Evolutionary conservation across 2,888 invertebrate genomes (phyloP).

Genomic region (Caenorhabditis sp.): DNA sequence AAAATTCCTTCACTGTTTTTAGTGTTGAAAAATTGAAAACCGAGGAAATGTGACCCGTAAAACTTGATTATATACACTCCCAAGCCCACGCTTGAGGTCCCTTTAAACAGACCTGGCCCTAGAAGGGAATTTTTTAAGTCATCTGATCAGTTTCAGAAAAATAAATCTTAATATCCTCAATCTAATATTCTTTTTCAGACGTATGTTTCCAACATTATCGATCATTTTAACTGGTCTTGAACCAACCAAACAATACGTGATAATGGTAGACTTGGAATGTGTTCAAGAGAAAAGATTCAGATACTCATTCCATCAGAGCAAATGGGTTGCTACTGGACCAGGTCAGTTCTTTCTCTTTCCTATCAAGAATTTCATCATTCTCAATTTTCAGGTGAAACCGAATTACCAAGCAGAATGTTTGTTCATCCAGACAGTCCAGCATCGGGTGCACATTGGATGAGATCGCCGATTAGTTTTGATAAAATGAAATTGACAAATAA

Average conservation of each 20-base stretch:
- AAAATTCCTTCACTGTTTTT: too few relatives aligned
- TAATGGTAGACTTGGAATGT: slow-evolving; percentile 66
- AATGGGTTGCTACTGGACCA: slow-evolving; percentile 96
- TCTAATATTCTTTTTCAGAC: too few relatives aligned
- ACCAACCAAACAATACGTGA: slow-evolving; percentile 59
- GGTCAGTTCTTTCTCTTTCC: too few relatives aligned
- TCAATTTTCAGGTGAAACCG: slow-evolving; percentile 81
- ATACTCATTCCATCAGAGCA: slow-evolving; percentile 96
- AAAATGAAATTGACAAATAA: slow-evolving; percentile 98
- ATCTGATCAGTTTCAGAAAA: too few relatives aligned
- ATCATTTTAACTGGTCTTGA: slow-evolving; percentile 85
- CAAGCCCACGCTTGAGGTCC: too few relatives aligned
- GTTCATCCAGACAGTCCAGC: slow-evolving; percentile 95
- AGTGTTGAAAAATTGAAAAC: too few relatives aligned
- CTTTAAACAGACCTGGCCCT: too few relatives aligned
- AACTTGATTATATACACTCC: too few relatives aligned
- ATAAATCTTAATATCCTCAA: too few relatives aligned
- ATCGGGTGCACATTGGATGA: slow-evolving; percentile 89
- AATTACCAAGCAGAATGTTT: slow-evolving; percentile 80
- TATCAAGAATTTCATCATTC: too few relatives aligned
- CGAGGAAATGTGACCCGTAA: too few relatives aligned
- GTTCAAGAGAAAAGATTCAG: slow-evolving; percentile 94
- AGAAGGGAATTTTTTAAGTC: too few relatives aligned
- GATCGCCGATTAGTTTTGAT: slow-evolving; percentile 91
- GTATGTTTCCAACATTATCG: slow-evolving; percentile 97